Evolutionary conservation across 2,888 invertebrate species (phyloP).

Genomic region (Petrolisthes cinctipes): DNA sequence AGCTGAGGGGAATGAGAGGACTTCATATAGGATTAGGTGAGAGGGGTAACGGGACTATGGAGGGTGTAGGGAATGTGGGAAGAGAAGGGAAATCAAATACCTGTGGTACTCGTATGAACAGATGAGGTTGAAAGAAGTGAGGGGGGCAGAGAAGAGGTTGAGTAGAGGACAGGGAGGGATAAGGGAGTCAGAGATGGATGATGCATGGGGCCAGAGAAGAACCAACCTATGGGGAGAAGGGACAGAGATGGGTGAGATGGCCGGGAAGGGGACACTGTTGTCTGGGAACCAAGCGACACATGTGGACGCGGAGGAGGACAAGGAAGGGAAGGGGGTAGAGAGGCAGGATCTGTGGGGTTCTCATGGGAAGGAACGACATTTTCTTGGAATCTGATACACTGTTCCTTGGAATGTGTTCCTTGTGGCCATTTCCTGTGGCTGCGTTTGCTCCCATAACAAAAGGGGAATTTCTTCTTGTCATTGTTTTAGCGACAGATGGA

Average conservation of each 20-base stretch:
- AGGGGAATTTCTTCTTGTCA: too few relatives aligned
- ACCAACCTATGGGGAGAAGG: not conserved
- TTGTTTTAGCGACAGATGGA: too few relatives aligned
- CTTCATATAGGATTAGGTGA: too few relatives aligned
- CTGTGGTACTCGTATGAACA: not conserved
- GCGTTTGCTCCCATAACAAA: not conserved
- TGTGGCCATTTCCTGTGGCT: constrained; percentile 22
- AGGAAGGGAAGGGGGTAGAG: not conserved
- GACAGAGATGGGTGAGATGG: constrained; percentile 10
- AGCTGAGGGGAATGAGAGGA: too few relatives aligned
- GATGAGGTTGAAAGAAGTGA: not conserved
- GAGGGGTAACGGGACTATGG: too few relatives aligned
- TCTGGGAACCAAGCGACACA: constrained; percentile 22
- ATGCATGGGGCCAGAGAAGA: not conserved
- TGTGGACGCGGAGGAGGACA: not conserved
- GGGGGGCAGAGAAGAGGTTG: not conserved
- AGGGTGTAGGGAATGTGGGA: too few relatives aligned
- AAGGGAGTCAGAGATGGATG: not conserved
- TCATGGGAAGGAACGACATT: constrained; percentile 43
- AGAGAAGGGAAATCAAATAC: too few relatives aligned
- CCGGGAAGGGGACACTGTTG: not conserved
- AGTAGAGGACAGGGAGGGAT: not conserved
- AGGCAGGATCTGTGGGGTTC: constrained; percentile 24
- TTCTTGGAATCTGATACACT: constrained; percentile 50
- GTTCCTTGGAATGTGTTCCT: constrained; percentile 50